phyloP scores from a whole-genome alignment of 2,113 vertebrate genomes.

The Neotragus moschatus region DNA sequence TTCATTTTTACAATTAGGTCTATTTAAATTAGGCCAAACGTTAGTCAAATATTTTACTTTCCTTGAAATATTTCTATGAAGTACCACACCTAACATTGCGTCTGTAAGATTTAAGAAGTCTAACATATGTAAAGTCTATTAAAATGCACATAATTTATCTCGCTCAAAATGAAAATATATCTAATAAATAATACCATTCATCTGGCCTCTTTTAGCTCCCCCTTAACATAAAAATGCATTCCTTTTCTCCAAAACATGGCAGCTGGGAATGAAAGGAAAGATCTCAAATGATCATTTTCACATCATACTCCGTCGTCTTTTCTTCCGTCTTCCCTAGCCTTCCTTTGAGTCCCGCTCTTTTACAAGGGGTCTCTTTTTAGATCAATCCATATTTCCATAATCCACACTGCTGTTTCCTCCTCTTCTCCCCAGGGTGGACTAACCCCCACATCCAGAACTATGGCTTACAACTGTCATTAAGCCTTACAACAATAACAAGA shows the following conservation, averaged over 20 bases:
- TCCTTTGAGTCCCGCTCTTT: constrained; percentile 93
- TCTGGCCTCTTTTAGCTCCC: constrained; percentile 79
- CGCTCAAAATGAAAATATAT: constrained; percentile 82
- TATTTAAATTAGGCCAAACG: constrained; percentile 43
- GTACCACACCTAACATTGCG: constrained; percentile 45
- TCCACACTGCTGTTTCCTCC: constrained; percentile 95
- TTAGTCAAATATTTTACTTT: constrained; percentile 48
- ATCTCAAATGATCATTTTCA: constrained; percentile 90
- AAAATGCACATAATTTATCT: constrained; percentile 84
- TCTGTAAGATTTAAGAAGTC: constrained; percentile 70
- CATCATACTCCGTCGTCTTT: constrained; percentile 91
- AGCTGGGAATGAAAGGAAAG: constrained; percentile 94
- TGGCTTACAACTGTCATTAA: constrained; percentile 99
- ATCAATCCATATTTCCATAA: constrained; percentile 99
- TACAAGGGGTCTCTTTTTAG: constrained; percentile 86
- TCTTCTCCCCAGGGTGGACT: constrained; percentile 93
- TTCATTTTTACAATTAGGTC: constrained; percentile 54
- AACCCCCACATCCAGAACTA: constrained; percentile 93
- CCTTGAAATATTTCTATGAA: constrained; percentile 52
- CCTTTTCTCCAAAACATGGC: constrained; percentile 90
- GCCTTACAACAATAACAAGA: constrained; percentile 94
- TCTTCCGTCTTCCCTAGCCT: constrained; percentile 89
- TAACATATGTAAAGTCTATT: constrained; percentile 80
- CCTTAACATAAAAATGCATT: constrained; percentile 90
- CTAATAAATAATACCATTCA: constrained; percentile 85